A percentile compares a stretch with the other conserved stretches of the same genome.
Evolutionary conservation across 2,888 invertebrate genomes (phyloP).

Genomic region (Cosmopolites sordidus): DNA sequence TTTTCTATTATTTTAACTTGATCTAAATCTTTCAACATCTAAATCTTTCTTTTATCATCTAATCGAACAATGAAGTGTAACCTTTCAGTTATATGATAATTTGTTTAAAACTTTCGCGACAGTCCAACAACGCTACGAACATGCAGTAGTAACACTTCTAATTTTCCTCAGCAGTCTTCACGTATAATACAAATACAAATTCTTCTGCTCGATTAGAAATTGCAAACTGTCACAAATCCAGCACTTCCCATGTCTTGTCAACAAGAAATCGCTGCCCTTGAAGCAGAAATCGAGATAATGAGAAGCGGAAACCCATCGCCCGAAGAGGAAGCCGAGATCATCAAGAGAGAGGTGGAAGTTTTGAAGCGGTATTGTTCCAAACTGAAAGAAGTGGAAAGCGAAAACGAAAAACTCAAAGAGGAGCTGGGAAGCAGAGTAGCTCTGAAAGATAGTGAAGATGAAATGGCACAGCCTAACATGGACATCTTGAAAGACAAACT

Average conservation of each 20-base stretch:
- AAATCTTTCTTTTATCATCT: too few species aligned
- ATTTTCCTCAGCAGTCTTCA: neutral
- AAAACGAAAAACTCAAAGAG: slow-evolving; percentile 38
- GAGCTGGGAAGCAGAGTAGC: slow-evolving; percentile 27
- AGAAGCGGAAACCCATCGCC: slow-evolving; percentile 34
- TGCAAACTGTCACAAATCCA: slow-evolving; percentile 24
- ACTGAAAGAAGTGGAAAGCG: slow-evolving; percentile 37
- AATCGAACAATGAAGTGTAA: too few species aligned
- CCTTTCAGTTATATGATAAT: too few species aligned
- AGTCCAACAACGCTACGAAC: too few species aligned
- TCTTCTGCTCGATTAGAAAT: slow-evolving; percentile 17
- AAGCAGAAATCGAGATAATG: slow-evolving; percentile 38
- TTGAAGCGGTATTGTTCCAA: slow-evolving; percentile 41
- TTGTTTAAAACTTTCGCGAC: too few species aligned
- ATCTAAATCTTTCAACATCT: too few species aligned
- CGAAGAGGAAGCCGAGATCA: slow-evolving; percentile 39
- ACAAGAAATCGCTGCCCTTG: slow-evolving; percentile 36
- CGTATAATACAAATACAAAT: neutral
- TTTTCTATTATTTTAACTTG: too few species aligned
- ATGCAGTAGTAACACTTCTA: slow-evolving; percentile 26
- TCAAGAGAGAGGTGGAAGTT: slow-evolving; percentile 38
- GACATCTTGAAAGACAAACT: slow-evolving; percentile 24
- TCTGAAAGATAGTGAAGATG: slow-evolving; percentile 11
- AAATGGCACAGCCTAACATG: slow-evolving; percentile 4
- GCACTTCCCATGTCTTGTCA: slow-evolving; percentile 26